phyloP scores from a whole-genome alignment of 1,140 invertebrate genomes.

The Conus betulinus region DNA sequence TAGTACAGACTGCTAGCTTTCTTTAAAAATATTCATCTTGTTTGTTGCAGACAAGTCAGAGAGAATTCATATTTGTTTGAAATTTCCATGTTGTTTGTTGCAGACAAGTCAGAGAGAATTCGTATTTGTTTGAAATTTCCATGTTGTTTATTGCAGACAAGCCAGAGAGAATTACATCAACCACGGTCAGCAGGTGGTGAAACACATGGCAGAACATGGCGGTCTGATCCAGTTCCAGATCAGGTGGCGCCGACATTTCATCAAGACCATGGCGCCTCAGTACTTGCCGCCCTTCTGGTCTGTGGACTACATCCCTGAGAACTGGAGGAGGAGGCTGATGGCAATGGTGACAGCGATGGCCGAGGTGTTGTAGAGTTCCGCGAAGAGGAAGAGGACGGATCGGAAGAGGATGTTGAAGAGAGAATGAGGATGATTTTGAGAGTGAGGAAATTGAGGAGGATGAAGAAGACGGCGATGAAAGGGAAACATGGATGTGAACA shows the following conservation, averaged over 20 bases:
- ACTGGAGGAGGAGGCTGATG: conserved; percentile 28
- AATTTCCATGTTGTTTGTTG: no score
- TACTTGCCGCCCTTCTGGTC: conserved; percentile 87
- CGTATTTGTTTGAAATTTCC: no score
- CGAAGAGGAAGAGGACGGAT: neutral
- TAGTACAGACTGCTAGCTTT: no score
- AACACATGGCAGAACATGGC: conserved; percentile 77
- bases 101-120: no score
- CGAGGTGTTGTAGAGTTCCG: neutral
- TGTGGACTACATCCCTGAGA: conserved; percentile 60
- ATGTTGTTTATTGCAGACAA: conserved; percentile 55
- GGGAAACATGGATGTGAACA: neutral
- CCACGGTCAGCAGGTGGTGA: conserved; percentile 84
- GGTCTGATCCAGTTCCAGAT: conserved; percentile 84
- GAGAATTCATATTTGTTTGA: no score
- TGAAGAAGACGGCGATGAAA: neutral
- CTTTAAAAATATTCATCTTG: no score
- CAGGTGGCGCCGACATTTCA: conserved; percentile 87
- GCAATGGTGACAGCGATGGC: neutral
- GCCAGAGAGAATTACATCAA: conserved; percentile 79
- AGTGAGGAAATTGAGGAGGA: neutral
- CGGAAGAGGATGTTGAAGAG: neutral
- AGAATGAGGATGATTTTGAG: neutral
- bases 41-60: no score
- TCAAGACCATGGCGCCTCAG: conserved; percentile 84